phyloP scores from a whole-genome alignment of 2,888 invertebrate genomes.

The Heliconius ethilla region DNA sequence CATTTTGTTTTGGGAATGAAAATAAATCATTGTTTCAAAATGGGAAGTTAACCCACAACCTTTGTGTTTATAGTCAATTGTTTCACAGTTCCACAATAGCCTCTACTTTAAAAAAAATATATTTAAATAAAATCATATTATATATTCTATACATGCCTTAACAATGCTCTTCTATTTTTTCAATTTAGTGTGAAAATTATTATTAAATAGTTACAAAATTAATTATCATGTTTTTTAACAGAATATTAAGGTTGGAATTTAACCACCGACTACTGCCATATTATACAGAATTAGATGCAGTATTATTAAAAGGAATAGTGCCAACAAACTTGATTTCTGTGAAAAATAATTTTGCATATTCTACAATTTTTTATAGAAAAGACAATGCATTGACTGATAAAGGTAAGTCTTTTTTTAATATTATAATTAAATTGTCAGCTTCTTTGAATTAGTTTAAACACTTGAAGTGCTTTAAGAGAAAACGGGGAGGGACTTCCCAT shows the following conservation, averaged over 20 bases:
- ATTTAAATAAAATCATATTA: too few species aligned
- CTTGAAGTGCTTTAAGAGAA: neutral
- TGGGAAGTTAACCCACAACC: too few species aligned
- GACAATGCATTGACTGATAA: slow-evolving; percentile 63
- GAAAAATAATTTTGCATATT: slow-evolving; percentile 65
- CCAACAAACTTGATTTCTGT: slow-evolving; percentile 60
- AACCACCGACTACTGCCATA: slow-evolving; percentile 91
- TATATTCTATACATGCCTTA: too few species aligned
- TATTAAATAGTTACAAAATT: too few species aligned
- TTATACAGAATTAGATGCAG: slow-evolving; percentile 94
- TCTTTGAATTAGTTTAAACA: neutral
- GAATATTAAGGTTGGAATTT: slow-evolving; percentile 91
- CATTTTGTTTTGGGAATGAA: too few species aligned
- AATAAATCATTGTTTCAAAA: too few species aligned
- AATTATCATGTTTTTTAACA: slow-evolving; percentile 61
- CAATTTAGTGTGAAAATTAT: too few species aligned
- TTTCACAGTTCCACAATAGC: too few species aligned
- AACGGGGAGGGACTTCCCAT: neutral
- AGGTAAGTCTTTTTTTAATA: slow-evolving; percentile 52
- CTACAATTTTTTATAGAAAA: slow-evolving; percentile 62
- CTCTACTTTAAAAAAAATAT: too few species aligned
- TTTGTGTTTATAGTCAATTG: too few species aligned
- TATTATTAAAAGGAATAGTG: slow-evolving; percentile 87
- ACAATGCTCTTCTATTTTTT: too few species aligned
- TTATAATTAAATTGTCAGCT: neutral